phyloP scores from a whole-genome alignment of 2,797 vertebrate genomes.

The Diplodus puntazzo region DNA sequence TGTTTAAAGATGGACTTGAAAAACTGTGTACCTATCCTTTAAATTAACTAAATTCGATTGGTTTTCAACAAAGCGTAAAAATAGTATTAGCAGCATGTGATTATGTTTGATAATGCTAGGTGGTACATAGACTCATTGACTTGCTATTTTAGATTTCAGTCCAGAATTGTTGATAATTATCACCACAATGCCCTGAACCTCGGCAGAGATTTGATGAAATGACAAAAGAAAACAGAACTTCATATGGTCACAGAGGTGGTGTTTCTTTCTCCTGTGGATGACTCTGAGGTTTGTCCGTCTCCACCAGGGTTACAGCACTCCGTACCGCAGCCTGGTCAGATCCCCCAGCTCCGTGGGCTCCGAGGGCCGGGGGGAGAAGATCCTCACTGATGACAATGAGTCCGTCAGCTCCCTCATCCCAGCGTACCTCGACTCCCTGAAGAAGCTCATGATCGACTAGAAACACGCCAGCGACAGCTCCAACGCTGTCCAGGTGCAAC shows the following conservation, averaged over 20 bases:
- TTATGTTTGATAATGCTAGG: no score
- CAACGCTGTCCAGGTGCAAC: not conserved
- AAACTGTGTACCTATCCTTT: no score
- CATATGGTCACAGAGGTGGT: not conserved
- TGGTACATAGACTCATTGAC: no score
- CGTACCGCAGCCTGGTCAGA: slow-evolving; percentile 79
- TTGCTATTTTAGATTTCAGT: no score
- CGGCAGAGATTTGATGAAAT: no score
- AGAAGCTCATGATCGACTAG: slow-evolving; percentile 89
- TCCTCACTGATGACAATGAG: slow-evolving; percentile 83
- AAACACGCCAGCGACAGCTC: not conserved
- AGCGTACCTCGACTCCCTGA: slow-evolving; percentile 87
- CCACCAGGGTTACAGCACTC: slow-evolving; percentile 87
- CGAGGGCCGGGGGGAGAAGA: slow-evolving; percentile 86
- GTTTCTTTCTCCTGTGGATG: not conserved
- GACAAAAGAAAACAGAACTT: no score
- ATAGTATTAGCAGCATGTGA: no score
- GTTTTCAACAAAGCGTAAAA: no score
- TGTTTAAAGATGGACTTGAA: no score
- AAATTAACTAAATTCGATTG: no score
- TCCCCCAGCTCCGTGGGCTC: slow-evolving; percentile 87
- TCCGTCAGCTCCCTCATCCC: slow-evolving; percentile 88
- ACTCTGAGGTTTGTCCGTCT: not conserved
- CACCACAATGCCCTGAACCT: no score
- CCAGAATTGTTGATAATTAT: no score